phyloP scores from a whole-genome alignment of 1,140 invertebrate genomes.

The Drosophila arawakana region DNA sequence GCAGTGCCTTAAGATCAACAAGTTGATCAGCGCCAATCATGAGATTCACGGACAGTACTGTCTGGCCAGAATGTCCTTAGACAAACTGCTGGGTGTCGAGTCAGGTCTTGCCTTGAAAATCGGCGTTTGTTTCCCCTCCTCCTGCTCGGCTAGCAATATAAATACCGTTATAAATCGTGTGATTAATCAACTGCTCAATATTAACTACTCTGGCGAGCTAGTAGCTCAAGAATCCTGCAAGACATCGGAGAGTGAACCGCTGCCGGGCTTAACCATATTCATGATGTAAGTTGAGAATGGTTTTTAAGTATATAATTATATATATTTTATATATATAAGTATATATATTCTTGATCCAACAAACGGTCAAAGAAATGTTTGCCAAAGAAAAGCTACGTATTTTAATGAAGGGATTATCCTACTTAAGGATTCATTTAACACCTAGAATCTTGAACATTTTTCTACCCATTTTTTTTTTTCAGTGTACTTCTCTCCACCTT shows the following conservation, averaged over 20 bases:
- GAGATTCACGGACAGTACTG: conserved; percentile 59
- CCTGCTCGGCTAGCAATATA: conserved; percentile 27
- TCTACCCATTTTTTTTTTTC: neutral
- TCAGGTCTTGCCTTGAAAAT: conserved; percentile 8
- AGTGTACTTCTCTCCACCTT: conserved; percentile 58
- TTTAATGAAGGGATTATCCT: too few species aligned
- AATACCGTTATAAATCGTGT: conserved; percentile 36
- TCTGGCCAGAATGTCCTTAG: conserved; percentile 39
- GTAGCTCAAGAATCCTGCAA: conserved; percentile 28
- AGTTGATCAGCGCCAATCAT: conserved; percentile 15
- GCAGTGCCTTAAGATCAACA: conserved; percentile 60
- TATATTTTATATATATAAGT: too few species aligned
- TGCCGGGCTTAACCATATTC: conserved; percentile 49
- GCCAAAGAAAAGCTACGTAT: too few species aligned
- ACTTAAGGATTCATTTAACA: too few species aligned
- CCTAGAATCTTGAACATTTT: too few species aligned
- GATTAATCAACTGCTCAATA: conserved; percentile 28
- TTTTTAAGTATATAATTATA: too few species aligned
- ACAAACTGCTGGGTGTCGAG: neutral
- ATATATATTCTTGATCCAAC: too few species aligned
- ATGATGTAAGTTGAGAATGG: conserved; percentile 49
- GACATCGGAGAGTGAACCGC: conserved; percentile 33
- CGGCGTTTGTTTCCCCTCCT: conserved; percentile 35
- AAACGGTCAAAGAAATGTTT: too few species aligned
- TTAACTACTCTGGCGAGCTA: neutral